Base-by-base conservation (phyloP, 2,888 invertebrate genomes). In the Carcina quercana region DNA sequence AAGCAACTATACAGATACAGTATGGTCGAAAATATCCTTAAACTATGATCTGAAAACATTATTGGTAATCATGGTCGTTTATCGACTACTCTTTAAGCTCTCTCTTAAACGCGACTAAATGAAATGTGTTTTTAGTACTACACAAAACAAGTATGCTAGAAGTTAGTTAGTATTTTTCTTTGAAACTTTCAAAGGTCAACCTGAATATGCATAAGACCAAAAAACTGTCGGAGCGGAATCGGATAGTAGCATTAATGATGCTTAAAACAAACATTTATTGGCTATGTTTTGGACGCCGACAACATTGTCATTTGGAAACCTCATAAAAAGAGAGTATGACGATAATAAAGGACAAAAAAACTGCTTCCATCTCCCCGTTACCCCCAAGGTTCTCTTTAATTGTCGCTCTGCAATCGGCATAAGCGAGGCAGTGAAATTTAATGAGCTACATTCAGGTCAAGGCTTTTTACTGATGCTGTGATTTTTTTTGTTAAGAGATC, bases 361-460 rank as follows among this genome's bases (percentile, higher is more conserved):
- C 47, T 43, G 47, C 60, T 55, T 54, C 53, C 54, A 56, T 57
- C 47, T 47, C 42, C 55, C 50, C 50, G 63, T 67, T 53, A 55
- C 50, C 43, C 43, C 51, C 54, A 59, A 60, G 56, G 59, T 59
- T 60, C 56, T 47, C 53, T 70, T 72, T 74, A 70, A 74, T 78
- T 75, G 65, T 63, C 62, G 59, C 66, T 60, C 60, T 56, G 63
- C 64, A 63, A 73, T 69, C 61, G 67, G 56, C 59, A 63, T 65
- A 59, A 67, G 59, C 64, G 68, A 60, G 60, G 58, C 62, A 61
- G 58, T 67, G 60, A 62, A 70, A 73, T 73, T 73, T 72, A 70
- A 75, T 64, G 69, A 73, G 64, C 55, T 57, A 59, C 59, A 72
- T 70, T 73, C 49, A 47, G 72, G 72, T 69, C 75, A 75, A 75